phyloP scores from a whole-genome alignment of 2,888 invertebrate genomes.

The Lapara coniferarum region DNA sequence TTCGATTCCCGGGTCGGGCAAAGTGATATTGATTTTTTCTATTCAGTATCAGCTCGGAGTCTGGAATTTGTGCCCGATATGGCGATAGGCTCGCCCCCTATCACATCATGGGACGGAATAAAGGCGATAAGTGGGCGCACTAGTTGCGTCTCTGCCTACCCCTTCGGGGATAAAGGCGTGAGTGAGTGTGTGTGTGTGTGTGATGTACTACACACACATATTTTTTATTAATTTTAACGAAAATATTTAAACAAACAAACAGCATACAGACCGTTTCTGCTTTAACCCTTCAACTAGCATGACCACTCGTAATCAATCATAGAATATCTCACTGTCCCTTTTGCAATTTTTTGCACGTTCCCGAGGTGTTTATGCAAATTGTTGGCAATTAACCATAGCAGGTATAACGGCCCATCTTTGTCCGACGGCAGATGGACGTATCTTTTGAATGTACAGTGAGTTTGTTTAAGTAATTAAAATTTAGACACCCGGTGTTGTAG shows the following conservation, averaged over 20 bases:
- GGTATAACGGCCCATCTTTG: constrained; percentile 68
- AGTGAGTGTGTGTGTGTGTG: too few species aligned
- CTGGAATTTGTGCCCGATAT: too few species aligned
- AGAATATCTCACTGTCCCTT: constrained; percentile 43
- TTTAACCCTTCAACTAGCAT: constrained; percentile 41
- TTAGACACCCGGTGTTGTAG: constrained; percentile 7
- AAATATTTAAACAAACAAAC: background rate
- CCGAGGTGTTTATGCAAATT: constrained; percentile 72
- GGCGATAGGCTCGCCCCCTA: too few species aligned
- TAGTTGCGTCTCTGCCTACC: too few species aligned
- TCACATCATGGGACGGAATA: too few species aligned
- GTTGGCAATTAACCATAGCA: constrained; percentile 71
- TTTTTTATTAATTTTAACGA: too few species aligned
- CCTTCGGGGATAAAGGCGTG: too few species aligned
- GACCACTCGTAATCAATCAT: constrained; percentile 65
- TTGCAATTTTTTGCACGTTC: constrained; percentile 48
- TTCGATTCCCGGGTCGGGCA: too few species aligned
- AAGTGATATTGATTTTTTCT: too few species aligned
- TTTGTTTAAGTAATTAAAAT: constrained; percentile 12
- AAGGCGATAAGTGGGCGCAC: too few species aligned
- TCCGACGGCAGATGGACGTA: constrained; percentile 63
- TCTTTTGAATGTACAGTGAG: background rate
- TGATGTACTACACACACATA: too few species aligned
- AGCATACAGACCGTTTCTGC: background rate
- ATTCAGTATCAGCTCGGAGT: too few species aligned